Evolutionary conservation across 2,797 vertebrate species (phyloP).

Genomic region (Falco cherrug): DNA sequence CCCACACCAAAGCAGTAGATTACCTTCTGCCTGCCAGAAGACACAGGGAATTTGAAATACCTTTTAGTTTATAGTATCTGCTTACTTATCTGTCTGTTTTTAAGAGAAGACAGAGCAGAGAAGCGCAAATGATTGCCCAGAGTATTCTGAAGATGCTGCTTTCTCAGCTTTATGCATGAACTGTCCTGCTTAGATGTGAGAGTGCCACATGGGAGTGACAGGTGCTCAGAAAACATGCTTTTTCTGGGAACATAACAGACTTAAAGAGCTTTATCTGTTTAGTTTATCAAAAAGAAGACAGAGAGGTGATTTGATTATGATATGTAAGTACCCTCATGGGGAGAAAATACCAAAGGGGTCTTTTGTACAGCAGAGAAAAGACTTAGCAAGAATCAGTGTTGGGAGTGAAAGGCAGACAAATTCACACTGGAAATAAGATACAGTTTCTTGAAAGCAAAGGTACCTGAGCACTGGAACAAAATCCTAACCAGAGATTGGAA

Average conservation of each 20-base stretch:
- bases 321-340: background rate
- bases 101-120: background rate
- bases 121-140: background rate
- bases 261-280: background rate
- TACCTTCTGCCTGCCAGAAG: background rate
- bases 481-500: background rate
- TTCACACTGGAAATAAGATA: background rate
- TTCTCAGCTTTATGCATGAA: background rate
- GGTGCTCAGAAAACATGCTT: background rate
- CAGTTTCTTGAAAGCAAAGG: background rate
- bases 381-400: background rate
- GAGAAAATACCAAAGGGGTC: background rate
- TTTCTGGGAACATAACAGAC: background rate
- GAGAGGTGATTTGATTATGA: background rate
- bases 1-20: background rate
- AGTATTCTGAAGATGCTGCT: background rate
- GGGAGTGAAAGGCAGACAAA: background rate
- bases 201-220: background rate
- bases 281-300: background rate
- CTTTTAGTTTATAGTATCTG: background rate
- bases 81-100: background rate
- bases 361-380: background rate
- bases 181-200: background rate
- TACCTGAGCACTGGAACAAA: background rate
- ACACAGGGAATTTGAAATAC: background rate